A percentile compares a stretch with the other conserved stretches of the same genome.
Conservation (phyloP, 2,888 invertebrate genomes). For the Serripes groenlandicus region DNA sequence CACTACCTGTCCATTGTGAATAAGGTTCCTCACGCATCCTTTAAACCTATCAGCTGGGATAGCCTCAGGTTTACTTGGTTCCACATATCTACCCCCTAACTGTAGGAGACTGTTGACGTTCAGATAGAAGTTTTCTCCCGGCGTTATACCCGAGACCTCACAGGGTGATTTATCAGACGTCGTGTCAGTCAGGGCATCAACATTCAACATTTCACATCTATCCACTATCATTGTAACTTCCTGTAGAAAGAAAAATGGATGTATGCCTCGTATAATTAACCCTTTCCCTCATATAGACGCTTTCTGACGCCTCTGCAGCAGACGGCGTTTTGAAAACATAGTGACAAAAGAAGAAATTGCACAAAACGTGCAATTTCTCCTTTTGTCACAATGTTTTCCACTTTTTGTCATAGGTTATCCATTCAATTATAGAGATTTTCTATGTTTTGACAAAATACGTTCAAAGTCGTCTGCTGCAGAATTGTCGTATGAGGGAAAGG, state of each 20-base stretch:
- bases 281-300: too few relatives aligned
- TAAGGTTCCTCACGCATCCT: conserved; percentile 97
- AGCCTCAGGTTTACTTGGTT: conserved; percentile 61
- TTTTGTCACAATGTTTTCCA: too few relatives aligned
- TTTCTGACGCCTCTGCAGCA: too few relatives aligned
- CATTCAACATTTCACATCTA: conserved; percentile 95
- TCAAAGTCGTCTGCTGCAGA: too few relatives aligned
- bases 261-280: too few relatives aligned
- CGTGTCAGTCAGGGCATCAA: conserved; percentile 91
- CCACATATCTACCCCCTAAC: conserved; percentile 91
- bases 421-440: too few relatives aligned
- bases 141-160: conserved; percentile 95
- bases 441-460: too few relatives aligned
- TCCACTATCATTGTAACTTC: conserved; percentile 97
- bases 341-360: too few relatives aligned
- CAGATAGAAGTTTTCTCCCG: conserved; percentile 97
- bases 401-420: too few relatives aligned
- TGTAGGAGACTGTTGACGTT: conserved; percentile 98
- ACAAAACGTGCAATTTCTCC: too few relatives aligned
- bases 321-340: too few relatives aligned
- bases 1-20: conserved; percentile 93
- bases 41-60: conserved; percentile 92
- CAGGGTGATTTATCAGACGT: conserved; percentile 96
- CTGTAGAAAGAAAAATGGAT: conserved; percentile 84
- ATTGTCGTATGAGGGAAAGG: too few relatives aligned